These are phyloP conservation scores for Tympanuchus pallidicinctus DNA, from an alignment of 2,113 vertebrate genomes.

Conservation along the genomic window DNA sequence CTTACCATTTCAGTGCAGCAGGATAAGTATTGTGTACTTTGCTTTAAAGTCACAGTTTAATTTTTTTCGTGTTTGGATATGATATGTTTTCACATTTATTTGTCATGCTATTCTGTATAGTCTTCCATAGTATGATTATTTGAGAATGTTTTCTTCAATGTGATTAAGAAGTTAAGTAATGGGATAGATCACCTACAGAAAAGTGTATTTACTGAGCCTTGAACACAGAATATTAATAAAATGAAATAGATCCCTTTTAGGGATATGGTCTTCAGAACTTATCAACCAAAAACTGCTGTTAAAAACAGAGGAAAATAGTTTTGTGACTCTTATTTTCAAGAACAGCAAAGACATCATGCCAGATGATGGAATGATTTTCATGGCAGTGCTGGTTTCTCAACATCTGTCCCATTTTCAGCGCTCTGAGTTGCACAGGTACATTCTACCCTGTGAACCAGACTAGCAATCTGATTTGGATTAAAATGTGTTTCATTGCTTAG, in stretches of 20 bases:
- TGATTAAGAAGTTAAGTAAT: neutral
- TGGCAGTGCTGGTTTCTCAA: neutral
- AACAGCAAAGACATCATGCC: neutral
- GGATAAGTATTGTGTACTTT: neutral
- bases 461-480: neutral
- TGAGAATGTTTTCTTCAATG: neutral
- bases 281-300: neutral
- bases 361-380: neutral
- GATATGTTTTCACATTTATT: neutral
- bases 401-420: neutral
- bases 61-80: neutral
- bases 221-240: neutral
- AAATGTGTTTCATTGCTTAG: neutral
- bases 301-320: neutral
- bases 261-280: neutral
- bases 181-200: neutral
- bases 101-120: neutral
- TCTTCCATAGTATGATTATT: neutral
- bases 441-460: neutral
- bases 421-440: neutral
- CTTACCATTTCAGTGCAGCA: neutral
- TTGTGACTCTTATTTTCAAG: neutral
- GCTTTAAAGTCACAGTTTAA: neutral
- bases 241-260: neutral
- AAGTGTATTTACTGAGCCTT: neutral